Evolutionary conservation across 2,888 invertebrate species (phyloP).

Genomic region (Acholoe squamosa): DNA sequence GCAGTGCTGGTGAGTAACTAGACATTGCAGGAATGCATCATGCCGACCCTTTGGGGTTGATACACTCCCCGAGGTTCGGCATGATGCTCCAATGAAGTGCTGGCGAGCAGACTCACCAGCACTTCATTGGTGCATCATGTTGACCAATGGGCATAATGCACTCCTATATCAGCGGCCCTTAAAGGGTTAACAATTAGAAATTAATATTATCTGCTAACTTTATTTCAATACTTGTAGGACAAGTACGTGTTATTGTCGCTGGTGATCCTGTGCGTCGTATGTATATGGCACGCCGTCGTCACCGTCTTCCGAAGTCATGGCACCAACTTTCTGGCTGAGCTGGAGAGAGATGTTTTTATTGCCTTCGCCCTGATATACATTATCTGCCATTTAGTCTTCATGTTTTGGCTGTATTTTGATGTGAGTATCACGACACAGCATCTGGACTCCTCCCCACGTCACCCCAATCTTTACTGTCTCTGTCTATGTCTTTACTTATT

Average conservation of each 20-base stretch:
- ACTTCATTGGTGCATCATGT: too few species aligned
- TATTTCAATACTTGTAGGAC: slow-evolving; percentile 76
- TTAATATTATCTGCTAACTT: too few species aligned
- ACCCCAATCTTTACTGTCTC: background rate
- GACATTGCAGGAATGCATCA: too few species aligned
- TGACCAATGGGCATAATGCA: too few species aligned
- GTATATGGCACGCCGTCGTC: slow-evolving; percentile 80
- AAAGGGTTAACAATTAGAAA: too few species aligned
- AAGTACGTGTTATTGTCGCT: slow-evolving; percentile 80
- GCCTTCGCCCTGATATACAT: slow-evolving; percentile 80
- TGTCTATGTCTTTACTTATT: background rate
- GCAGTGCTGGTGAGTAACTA: too few species aligned
- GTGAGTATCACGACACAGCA: slow-evolving; percentile 74
- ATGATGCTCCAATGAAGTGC: too few species aligned
- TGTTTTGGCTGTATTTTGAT: slow-evolving; percentile 81
- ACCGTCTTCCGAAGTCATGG: slow-evolving; percentile 72
- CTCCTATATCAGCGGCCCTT: too few species aligned
- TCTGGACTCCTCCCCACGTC: background rate
- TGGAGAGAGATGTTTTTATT: slow-evolving; percentile 80
- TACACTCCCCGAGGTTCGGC: too few species aligned
- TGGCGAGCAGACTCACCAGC: too few species aligned
- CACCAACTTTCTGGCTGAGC: slow-evolving; percentile 65
- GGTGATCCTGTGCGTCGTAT: slow-evolving; percentile 78
- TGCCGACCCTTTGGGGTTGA: too few species aligned
- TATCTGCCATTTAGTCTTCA: slow-evolving; percentile 81